Evolutionary conservation across 1,140 invertebrate species (phyloP).

Genomic region (Kradibia gibbosae): DNA sequence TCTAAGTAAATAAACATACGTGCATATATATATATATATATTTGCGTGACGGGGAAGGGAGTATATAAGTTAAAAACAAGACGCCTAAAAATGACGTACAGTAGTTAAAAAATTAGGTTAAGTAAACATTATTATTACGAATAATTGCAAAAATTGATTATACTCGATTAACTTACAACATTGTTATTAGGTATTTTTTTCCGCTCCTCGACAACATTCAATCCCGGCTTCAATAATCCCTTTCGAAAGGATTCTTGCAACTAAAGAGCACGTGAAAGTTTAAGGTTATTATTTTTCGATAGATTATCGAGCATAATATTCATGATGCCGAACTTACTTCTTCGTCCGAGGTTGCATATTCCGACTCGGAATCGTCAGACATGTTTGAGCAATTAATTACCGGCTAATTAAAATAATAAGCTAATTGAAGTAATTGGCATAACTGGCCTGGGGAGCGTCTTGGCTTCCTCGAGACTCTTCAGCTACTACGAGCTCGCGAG

Average conservation of each 20-base stretch:
- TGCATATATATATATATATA: too few species aligned
- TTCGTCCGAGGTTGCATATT: constrained; percentile 68
- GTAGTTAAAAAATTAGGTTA: background rate
- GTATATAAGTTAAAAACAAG: too few species aligned
- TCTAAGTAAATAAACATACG: too few species aligned
- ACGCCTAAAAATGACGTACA: too few species aligned
- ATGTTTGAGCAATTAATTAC: constrained; percentile 40
- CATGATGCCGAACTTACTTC: constrained; percentile 63
- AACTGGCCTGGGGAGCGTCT: too few species aligned
- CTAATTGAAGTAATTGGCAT: too few species aligned
- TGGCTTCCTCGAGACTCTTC: too few species aligned
- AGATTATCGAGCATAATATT: background rate
- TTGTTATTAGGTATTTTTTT: constrained; percentile 80
- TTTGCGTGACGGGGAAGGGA: too few species aligned
- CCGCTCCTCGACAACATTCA: constrained; percentile 80
- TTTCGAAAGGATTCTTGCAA: constrained; percentile 88
- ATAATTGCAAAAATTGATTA: background rate
- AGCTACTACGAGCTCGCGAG: background rate
- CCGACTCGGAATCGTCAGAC: constrained; percentile 63
- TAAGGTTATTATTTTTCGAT: constrained; percentile 53
- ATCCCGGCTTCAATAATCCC: constrained; percentile 86
- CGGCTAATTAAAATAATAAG: too few species aligned
- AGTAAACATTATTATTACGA: too few species aligned
- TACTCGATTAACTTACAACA: constrained; percentile 64
- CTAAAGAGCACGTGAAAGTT: constrained; percentile 71